Conservation (phyloP, 1,140 invertebrate species). For the Drosophila pachea region DNA sequence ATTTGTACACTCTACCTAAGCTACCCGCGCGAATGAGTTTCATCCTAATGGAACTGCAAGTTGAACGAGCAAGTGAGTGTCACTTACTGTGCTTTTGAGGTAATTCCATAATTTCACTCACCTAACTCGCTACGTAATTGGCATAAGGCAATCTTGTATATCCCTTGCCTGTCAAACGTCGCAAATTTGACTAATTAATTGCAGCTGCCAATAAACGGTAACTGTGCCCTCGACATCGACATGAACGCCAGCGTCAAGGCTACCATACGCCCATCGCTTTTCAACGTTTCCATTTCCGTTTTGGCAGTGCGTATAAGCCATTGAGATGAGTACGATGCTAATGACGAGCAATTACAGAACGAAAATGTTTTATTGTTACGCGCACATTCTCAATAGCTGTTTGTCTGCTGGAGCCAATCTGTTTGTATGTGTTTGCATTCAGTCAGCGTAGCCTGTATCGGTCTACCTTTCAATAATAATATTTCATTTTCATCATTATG, state of each 20-base stretch:
- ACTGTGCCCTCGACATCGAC: slow-evolving; percentile 24
- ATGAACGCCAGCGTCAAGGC: not conserved
- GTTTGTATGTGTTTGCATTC: slow-evolving; percentile 12
- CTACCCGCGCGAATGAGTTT: not conserved
- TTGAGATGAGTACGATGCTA: slow-evolving; percentile 39
- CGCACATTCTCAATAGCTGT: slow-evolving; percentile 19
- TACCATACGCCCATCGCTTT: slow-evolving; percentile 69
- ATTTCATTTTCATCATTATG: slow-evolving; percentile 62
- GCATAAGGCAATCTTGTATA: slow-evolving; percentile 29
- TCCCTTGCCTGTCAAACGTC: slow-evolving; percentile 12
- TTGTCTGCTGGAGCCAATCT: not conserved
- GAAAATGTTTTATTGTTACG: slow-evolving; percentile 43
- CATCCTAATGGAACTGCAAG: too few relatives aligned
- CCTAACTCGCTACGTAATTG: slow-evolving; percentile 28
- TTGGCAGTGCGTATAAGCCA: slow-evolving; percentile 37
- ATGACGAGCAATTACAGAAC: slow-evolving; percentile 37
- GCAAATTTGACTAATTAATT: slow-evolving; percentile 58
- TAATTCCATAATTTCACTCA: slow-evolving; percentile 33
- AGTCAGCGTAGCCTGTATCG: slow-evolving; percentile 3
- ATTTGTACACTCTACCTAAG: not conserved
- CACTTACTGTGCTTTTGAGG: not conserved
- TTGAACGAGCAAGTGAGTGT: too few relatives aligned
- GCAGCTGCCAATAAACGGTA: slow-evolving; percentile 55
- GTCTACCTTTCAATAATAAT: slow-evolving; percentile 50
- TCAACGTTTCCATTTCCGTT: slow-evolving; percentile 66